phyloP scores from a whole-genome alignment of 2,113 vertebrate species.

The Podarcis cretensis region DNA sequence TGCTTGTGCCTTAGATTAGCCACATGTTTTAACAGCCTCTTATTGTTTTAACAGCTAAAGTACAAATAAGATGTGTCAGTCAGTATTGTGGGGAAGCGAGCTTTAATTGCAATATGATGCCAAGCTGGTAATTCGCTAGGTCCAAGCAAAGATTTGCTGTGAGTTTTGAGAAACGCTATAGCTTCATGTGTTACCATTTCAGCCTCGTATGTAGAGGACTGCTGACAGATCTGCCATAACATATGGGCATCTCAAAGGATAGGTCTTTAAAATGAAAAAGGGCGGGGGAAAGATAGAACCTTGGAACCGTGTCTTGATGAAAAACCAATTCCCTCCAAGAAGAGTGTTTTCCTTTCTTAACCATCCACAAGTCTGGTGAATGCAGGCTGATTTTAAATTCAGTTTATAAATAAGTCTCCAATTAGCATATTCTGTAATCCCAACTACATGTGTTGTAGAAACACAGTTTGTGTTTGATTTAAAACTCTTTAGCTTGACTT shows the following conservation, averaged over 20 bases:
- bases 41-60: neutral
- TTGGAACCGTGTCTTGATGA: conserved; percentile 30
- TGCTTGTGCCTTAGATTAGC: neutral
- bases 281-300: neutral
- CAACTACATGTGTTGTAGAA: neutral
- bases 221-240: conserved; percentile 67
- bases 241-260: conserved; percentile 65
- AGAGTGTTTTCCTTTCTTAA: conserved; percentile 40
- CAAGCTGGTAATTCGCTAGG: conserved; percentile 51
- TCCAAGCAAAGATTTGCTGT: conserved; percentile 29
- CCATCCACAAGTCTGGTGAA: neutral
- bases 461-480: neutral
- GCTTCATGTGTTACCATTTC: conserved; percentile 56
- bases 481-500: neutral
- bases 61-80: neutral
- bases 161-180: conserved; percentile 67
- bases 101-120: conserved; percentile 2
- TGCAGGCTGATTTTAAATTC: conserved; percentile 6
- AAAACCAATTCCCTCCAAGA: neutral
- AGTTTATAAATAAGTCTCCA: neutral
- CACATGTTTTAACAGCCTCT: neutral
- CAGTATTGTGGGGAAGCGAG: conserved; percentile 25
- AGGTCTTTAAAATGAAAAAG: conserved; percentile 27
- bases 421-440: neutral
- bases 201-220: conserved; percentile 59